A percentile compares a stretch with the other conserved stretches of the same genome.
Conservation (phyloP, 2,888 invertebrate genomes). For the Standfussiana lucernea region DNA sequence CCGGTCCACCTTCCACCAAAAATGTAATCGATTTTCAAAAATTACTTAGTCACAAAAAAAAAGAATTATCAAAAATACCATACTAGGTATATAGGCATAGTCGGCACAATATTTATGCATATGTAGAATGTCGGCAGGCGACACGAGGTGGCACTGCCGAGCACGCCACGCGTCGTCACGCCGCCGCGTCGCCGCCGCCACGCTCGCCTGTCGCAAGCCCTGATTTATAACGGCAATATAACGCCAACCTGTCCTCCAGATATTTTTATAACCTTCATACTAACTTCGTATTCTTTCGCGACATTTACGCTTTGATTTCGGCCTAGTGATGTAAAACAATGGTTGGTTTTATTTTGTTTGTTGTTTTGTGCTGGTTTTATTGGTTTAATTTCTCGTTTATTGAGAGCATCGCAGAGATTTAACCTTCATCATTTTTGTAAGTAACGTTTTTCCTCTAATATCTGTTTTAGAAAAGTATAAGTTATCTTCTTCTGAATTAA, state of each 20-base stretch:
- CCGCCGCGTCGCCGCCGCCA: conserved; percentile 73
- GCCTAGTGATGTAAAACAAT: conserved; percentile 61
- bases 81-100: conserved; percentile 8
- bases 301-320: conserved; percentile 78
- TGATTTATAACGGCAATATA: conserved; percentile 90
- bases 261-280: conserved; percentile 88
- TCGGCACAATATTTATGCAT: conserved; percentile 79
- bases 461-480: neutral
- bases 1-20: neutral
- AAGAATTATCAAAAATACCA: conserved; percentile 6
- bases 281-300: conserved; percentile 76
- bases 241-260: conserved; percentile 87
- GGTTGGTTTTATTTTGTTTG: conserved; percentile 50
- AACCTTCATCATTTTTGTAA: neutral
- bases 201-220: conserved; percentile 79
- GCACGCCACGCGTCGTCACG: conserved; percentile 74
- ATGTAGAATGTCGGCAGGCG: conserved; percentile 76
- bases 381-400: neutral
- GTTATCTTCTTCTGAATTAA: neutral
- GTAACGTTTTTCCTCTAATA: neutral
- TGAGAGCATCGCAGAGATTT: neutral
- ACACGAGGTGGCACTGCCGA: conserved; percentile 76
- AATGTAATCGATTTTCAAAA: neutral
- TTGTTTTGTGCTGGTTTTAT: conserved; percentile 18
- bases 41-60: neutral